These are phyloP conservation scores for Wiebesia pumilae DNA, from an alignment of 1,140 invertebrate species.

Conservation along the genomic window DNA sequence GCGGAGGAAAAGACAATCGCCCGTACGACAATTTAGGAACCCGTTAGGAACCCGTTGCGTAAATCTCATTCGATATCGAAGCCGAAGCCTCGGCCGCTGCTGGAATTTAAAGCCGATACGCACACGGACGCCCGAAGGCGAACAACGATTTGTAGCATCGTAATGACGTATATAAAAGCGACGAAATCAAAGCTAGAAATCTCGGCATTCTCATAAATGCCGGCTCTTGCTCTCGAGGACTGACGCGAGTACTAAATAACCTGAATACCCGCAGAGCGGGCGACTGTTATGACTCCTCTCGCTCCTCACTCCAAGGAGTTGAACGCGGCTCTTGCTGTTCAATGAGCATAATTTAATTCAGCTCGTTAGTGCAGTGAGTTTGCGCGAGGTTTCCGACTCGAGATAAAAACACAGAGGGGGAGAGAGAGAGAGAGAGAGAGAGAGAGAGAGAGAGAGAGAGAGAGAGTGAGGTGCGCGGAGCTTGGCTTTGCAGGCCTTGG, in stretches of 20 bases:
- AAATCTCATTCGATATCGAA: background rate
- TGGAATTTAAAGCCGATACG: background rate
- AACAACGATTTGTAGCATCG: conserved; percentile 35
- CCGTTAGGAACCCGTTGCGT: background rate
- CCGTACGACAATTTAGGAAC: background rate
- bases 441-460: background rate
- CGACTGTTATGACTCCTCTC: conserved; percentile 62
- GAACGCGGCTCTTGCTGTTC: conserved; percentile 53
- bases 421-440: conserved; percentile 14
- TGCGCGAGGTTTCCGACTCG: background rate
- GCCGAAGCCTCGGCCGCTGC: background rate
- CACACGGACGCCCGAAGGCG: background rate
- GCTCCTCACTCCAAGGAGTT: conserved; percentile 58
- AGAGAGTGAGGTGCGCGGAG: background rate
- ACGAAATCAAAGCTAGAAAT: conserved; percentile 40
- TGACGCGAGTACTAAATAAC: conserved; percentile 57
- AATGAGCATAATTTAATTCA: conserved; percentile 69
- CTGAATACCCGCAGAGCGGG: conserved; percentile 54
- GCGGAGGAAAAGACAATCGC: background rate
- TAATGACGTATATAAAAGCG: conserved; percentile 31
- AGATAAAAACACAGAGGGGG: background rate
- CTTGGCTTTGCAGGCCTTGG: background rate
- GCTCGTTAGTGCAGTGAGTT: conserved; percentile 60
- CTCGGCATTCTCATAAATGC: conserved; percentile 30
- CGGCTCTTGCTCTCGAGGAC: background rate